Conservation (phyloP, 2,797 vertebrate species). For the Urocyon cinereoargenteus region DNA sequence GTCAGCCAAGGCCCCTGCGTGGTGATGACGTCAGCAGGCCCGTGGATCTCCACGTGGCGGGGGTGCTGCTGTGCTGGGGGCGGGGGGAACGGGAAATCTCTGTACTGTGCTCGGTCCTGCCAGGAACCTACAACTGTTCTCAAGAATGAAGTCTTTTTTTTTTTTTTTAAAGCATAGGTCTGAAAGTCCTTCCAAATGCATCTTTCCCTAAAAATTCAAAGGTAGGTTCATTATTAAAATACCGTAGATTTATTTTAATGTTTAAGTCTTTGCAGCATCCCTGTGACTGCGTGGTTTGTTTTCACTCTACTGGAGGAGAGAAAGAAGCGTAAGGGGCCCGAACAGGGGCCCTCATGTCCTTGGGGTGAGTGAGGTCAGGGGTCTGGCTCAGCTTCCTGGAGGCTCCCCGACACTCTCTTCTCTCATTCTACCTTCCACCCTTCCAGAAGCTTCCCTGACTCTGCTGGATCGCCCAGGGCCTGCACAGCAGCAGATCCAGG, state of each 20-base stretch:
- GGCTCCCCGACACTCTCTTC: background rate
- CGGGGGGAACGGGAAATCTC: background rate
- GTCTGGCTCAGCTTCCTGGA: background rate
- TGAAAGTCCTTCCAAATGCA: background rate
- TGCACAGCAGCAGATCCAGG: background rate
- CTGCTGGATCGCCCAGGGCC: background rate
- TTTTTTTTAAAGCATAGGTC: background rate
- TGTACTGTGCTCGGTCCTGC: background rate
- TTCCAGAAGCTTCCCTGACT: background rate
- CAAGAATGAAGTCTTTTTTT: background rate
- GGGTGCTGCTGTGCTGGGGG: accelerated
- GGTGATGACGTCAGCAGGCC: accelerated
- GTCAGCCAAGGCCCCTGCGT: accelerated
- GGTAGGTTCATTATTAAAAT: background rate
- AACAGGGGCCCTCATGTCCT: background rate
- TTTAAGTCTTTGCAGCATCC: background rate
- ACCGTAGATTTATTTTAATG: background rate
- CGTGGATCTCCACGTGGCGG: accelerated
- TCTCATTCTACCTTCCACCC: background rate
- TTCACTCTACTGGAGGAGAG: background rate
- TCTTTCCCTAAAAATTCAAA: background rate
- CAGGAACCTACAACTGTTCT: background rate
- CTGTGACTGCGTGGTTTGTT: background rate
- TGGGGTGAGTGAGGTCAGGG: background rate
- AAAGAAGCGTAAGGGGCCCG: background rate